Base-by-base conservation (phyloP, 2,113 vertebrate genomes). In the Cottus gobio region DNA sequence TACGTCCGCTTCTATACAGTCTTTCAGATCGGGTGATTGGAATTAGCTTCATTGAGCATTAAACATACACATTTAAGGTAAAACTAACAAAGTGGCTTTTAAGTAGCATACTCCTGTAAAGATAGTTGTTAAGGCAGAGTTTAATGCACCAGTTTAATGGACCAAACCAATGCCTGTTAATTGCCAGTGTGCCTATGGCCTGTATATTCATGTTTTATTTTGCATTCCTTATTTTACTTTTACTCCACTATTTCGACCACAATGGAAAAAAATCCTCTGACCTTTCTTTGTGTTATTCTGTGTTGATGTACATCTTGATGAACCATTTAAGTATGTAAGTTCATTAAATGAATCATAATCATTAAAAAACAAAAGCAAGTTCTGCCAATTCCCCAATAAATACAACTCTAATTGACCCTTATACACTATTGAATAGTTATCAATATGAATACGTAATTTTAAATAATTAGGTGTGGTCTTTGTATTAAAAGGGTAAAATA, bases 401-500 rank as follows among this genome's bases (percentile, higher is more conserved):
- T 42, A 12, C 12, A 42, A 42, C 39, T 58, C 36, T 31, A 1
- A 48, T 37, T 79, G 50, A 78, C 39, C 30, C 56, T n/a, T n/a
- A n/a, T n/a, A n/a, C n/a, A n/a, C n/a, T n/a, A n/a, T n/a, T n/a
- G n/a, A 36, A 71, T 60, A 50, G 66, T 64, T 84, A 84, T 71
- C 24, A 30, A 77, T 74, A 26, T 30, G 82, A 66, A 80, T 61
- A 62, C 22, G 39, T 15, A 44, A 71, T 78, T 13, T 61, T 39
- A 71, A 68, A 75, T 62, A 68, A 83, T 87, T 77, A 81, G 69
- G 75, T 63, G 39, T 50, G 48, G 1, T 62, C n/a, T 54, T 48
- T 28, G n/a, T 36, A 8, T 70, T 70, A 28, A 61, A 61, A 63
- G 31, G 46, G 57, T 58, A 75, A 75, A 76, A 76, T 58, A 39